phyloP scores from a whole-genome alignment of 2,888 invertebrate genomes.

The Allygus modestus region DNA sequence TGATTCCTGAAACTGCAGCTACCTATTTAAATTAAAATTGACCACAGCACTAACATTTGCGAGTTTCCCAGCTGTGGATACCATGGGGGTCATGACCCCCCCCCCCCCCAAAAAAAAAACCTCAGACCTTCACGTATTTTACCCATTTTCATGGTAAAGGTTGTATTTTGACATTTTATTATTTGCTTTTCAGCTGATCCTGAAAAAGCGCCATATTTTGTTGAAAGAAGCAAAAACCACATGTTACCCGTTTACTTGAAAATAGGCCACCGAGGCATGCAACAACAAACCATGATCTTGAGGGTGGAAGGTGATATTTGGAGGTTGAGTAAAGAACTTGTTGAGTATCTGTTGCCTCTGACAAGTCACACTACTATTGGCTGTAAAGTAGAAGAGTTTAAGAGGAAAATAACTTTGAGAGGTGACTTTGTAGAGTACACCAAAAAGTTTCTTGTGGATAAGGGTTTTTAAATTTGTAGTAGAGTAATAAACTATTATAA shows the following conservation, averaged over 20 bases:
- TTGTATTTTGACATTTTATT: too few species aligned
- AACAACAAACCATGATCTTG: slow-evolving; percentile 82
- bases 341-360: slow-evolving; percentile 78
- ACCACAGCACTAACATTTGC: too few species aligned
- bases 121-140: too few species aligned
- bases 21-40: too few species aligned
- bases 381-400: slow-evolving; percentile 86
- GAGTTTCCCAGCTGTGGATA: too few species aligned
- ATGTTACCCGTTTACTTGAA: slow-evolving; percentile 89
- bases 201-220: slow-evolving; percentile 81
- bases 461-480: slow-evolving; percentile 82
- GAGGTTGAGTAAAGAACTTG: slow-evolving; percentile 84
- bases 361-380: slow-evolving; percentile 74
- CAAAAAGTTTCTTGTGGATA: slow-evolving; percentile 82
- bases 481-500: neutral
- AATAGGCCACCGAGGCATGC: slow-evolving; percentile 78
- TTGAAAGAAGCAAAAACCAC: slow-evolving; percentile 87
- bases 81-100: too few species aligned
- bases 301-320: slow-evolving; percentile 93
- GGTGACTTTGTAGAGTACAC: slow-evolving; percentile 86
- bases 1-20: too few species aligned
- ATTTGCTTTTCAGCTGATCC: slow-evolving; percentile 61
- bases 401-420: slow-evolving; percentile 82
- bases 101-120: too few species aligned
- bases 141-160: too few species aligned